Percentiles rank a stretch among this genome's conserved stretches.
Evolutionary conservation across 2,797 vertebrate species (phyloP).

Genomic region (Ptychobarbus kaznakovi): DNA sequence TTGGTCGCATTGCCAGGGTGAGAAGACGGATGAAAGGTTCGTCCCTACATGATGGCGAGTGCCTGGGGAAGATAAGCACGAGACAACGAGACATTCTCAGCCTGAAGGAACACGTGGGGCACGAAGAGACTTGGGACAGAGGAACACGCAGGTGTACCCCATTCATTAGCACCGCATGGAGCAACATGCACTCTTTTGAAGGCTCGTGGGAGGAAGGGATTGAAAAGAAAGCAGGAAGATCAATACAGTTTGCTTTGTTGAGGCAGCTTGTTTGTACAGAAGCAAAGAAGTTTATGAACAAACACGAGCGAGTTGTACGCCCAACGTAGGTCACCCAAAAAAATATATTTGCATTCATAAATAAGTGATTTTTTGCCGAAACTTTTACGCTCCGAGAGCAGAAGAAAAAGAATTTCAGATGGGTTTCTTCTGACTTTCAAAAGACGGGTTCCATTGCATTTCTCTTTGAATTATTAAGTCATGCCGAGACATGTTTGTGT

Average conservation of each 20-base stretch:
- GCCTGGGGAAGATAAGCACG: constrained; percentile 71
- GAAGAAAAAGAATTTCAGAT: constrained; percentile 29
- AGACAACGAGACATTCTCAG: constrained; percentile 64
- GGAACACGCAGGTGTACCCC: constrained; percentile 42
- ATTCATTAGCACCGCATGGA: constrained; percentile 49
- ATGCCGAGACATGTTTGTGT: constrained; percentile 41
- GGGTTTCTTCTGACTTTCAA: constrained; percentile 13
- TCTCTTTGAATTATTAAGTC: constrained; percentile 29
- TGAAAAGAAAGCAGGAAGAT: constrained; percentile 59
- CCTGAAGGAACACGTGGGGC: constrained; percentile 21
- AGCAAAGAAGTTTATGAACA: constrained; percentile 39
- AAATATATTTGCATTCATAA: constrained; percentile 23
- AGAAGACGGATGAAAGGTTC: constrained; percentile 73
- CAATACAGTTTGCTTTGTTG: constrained; percentile 32
- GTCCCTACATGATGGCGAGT: constrained; percentile 69
- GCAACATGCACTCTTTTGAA: constrained; percentile 33
- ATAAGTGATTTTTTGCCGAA: constrained; percentile 6
- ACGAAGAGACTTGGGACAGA: constrained; percentile 1
- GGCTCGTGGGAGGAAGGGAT: constrained; percentile 12
- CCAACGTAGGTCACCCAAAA: constrained; percentile 3
- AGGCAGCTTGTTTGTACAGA: constrained; percentile 43
- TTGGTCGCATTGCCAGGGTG: constrained; percentile 10
- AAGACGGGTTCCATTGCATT: background rate
- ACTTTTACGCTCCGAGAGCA: background rate
- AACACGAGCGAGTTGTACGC: constrained; percentile 16